phyloP scores from a whole-genome alignment of 2,113 vertebrate genomes.

The Osmerus mordax region DNA sequence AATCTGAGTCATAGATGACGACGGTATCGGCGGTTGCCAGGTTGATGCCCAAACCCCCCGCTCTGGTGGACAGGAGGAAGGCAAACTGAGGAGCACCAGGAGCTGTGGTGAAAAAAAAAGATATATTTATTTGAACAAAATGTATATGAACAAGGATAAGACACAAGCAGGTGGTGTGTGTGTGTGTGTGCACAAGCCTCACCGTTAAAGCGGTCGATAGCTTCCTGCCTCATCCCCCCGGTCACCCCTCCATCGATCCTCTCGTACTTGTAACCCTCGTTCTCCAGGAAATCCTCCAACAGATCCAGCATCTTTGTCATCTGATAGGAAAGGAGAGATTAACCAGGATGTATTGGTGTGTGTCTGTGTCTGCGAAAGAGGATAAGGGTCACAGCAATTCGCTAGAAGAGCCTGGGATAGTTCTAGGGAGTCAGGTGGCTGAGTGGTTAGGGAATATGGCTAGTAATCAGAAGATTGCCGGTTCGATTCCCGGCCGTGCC shows the following conservation, averaged over 20 bases:
- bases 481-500: too few relatives aligned
- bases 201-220: conserved; percentile 98
- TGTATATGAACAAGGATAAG: background rate
- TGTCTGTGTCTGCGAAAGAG: background rate
- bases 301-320: conserved; percentile 99
- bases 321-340: conserved; percentile 45
- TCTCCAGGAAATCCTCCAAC: conserved; percentile 94
- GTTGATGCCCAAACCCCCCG: conserved; percentile 96
- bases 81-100: conserved; percentile 96
- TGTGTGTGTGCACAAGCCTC: conserved; percentile 15
- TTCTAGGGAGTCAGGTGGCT: too few relatives aligned
- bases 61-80: conserved; percentile 95
- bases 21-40: conserved; percentile 97
- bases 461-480: too few relatives aligned
- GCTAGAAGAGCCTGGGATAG: too few relatives aligned
- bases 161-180: conserved; percentile 4
- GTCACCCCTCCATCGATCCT: conserved; percentile 95
- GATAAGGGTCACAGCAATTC: too few relatives aligned
- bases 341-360: background rate
- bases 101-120: conserved; percentile 65
- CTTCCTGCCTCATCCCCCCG: conserved; percentile 94
- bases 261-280: conserved; percentile 96
- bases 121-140: background rate
- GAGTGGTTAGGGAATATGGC: too few relatives aligned
- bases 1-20: conserved; percentile 97